Conservation (phyloP, 2,113 vertebrate genomes). For the Ranitomeya variabilis region DNA sequence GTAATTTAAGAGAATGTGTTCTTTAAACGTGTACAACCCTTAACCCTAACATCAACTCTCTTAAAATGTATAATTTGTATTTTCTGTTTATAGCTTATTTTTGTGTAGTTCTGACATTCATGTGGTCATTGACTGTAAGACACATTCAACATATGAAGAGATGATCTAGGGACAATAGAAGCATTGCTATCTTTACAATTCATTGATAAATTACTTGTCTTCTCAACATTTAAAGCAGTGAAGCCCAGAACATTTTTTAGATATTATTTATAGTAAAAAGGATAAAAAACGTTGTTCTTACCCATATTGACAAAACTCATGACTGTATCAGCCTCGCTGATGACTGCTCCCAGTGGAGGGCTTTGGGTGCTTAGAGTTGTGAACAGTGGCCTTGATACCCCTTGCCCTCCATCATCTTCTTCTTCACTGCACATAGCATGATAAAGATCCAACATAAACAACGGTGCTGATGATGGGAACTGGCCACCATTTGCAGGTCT, state of each 20-base stretch:
- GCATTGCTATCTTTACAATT: background rate
- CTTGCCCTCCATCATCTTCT: slow-evolving; percentile 54
- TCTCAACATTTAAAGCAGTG: background rate
- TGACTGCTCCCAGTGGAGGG: slow-evolving; percentile 75
- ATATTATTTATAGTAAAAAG: background rate
- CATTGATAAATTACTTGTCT: background rate
- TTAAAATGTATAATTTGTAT: too few species aligned
- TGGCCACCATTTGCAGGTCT: slow-evolving; percentile 74
- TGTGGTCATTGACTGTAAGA: background rate
- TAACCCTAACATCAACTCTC: background rate
- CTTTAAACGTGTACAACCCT: background rate
- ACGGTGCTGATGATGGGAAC: slow-evolving; percentile 85
- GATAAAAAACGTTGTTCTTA: slow-evolving; percentile 69
- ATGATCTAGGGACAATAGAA: background rate
- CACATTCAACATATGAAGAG: background rate
- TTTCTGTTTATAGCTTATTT: background rate
- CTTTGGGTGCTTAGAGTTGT: slow-evolving; percentile 80
- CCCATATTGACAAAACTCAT: slow-evolving; percentile 96
- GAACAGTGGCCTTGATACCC: slow-evolving; percentile 68
- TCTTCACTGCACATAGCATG: slow-evolving; percentile 82
- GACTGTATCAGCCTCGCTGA: slow-evolving; percentile 88
- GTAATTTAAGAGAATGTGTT: background rate
- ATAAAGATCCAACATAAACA: slow-evolving; percentile 95
- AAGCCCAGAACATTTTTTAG: background rate
- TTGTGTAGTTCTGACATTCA: background rate